Conservation (phyloP, 2,113 vertebrate genomes). For the Neoarius graeffei region DNA sequence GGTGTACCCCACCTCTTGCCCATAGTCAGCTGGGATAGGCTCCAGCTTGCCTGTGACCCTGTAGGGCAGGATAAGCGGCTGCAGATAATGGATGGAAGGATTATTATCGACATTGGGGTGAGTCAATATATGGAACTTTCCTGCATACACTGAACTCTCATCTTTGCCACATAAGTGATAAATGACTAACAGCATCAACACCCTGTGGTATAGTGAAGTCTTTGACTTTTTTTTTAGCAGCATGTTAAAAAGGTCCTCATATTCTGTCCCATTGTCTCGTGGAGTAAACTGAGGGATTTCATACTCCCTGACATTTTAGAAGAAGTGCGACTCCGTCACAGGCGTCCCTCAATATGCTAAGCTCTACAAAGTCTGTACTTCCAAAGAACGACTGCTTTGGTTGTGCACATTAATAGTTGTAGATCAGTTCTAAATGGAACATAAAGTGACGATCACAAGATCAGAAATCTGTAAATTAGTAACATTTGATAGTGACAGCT, state of each 20-base stretch:
- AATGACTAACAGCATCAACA: background rate
- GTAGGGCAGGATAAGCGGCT: too few relatives aligned
- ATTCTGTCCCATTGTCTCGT: background rate
- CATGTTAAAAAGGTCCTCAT: conserved; percentile 9
- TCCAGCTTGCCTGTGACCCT: too few relatives aligned
- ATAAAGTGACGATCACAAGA: too few relatives aligned
- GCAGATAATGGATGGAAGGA: too few relatives aligned
- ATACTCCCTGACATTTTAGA: conserved; percentile 39
- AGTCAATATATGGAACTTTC: background rate
- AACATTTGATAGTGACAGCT: background rate
- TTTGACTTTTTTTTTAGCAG: conserved; percentile 20
- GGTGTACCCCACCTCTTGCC: too few relatives aligned
- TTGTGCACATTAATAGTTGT: too few relatives aligned
- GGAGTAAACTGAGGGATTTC: conserved; percentile 28
- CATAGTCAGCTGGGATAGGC: too few relatives aligned
- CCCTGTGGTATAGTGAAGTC: background rate
- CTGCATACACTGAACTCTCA: background rate
- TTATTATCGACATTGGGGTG: background rate
- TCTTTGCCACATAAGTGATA: background rate
- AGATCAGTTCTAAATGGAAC: too few relatives aligned
- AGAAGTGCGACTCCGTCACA: too few relatives aligned
- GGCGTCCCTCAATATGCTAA: too few relatives aligned
- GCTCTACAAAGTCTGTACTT: background rate
- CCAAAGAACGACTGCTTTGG: too few relatives aligned
- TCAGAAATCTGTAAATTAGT: conserved; percentile 10